Evolutionary conservation across 2,888 invertebrate genomes (phyloP).

Genomic region (Epistrophe eligans): DNA sequence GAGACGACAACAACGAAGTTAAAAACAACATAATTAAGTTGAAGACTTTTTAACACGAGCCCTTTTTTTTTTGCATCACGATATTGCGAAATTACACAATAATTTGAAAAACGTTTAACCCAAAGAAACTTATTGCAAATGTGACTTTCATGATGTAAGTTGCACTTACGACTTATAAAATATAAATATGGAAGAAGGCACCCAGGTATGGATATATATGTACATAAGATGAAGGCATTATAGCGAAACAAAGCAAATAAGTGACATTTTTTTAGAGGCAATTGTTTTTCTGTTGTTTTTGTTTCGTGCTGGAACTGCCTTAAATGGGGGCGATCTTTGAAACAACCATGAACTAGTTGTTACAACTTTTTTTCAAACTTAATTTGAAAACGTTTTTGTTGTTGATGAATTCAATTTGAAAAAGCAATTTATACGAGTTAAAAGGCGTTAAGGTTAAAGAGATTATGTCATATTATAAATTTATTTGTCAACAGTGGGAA

Average conservation of each 20-base stretch:
- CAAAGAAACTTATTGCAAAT: neutral
- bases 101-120: slow-evolving; percentile 22
- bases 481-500: too few relatives aligned
- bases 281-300: neutral
- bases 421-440: neutral
- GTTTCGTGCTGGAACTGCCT: neutral
- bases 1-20: too few relatives aligned
- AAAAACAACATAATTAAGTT: slow-evolving; percentile 15
- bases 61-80: slow-evolving; percentile 9
- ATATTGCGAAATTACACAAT: slow-evolving; percentile 14
- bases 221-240: neutral
- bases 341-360: slow-evolving; percentile 23
- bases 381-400: neutral
- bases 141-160: slow-evolving; percentile 10
- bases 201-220: neutral
- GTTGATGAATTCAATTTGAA: neutral
- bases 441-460: neutral
- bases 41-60: neutral
- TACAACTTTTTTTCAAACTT: neutral
- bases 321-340: slow-evolving; percentile 8
- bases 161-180: neutral
- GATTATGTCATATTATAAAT: neutral
- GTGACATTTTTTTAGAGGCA: slow-evolving; percentile 25
- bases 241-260: slow-evolving; percentile 10
- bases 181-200: neutral